Evolutionary conservation across 2,797 vertebrate species (phyloP), one percentile per base, ranked within the genome.

Genomic region (Semaprochilodus insignis): DNA sequence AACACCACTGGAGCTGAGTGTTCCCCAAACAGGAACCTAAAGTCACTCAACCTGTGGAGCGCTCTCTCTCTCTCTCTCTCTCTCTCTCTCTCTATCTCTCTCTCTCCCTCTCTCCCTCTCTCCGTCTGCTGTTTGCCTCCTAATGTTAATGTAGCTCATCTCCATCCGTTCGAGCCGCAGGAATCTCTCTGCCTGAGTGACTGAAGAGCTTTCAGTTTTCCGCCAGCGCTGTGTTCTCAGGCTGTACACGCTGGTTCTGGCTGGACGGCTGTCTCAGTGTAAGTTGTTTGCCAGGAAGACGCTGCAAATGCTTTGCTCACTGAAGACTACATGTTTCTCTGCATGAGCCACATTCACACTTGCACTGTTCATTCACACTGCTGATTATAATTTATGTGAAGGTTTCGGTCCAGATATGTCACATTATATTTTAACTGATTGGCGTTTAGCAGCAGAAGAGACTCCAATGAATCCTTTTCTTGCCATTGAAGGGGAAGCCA

Each of bases 61-160:
- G 31, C 74, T 40, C 78, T 59, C 19, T 51, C 73, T 48, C 77
- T 77, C 77, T 65, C 52, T 75, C 63, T 57, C 63, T 70, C 27
- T 83, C 73, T 69, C 70, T 70, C 73, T 75, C 76, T 70, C 60
- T 62, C 57, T 80, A 40, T 40, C 74, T 40, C 78, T 59, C 19
- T 51, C 73, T 48, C 77, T 77, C 77, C 52, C 78, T 59, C 19
- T 51, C 73, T 48, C 77, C 74, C 77, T 65, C 52, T 74, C 77
- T 72, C 63, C 27, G 54, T 62, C 27, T 63, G 44, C 36, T 83
- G 83, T 86, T 88, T 86, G 78, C 66, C 76, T 86, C 66, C 78
- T 69, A n/a, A 80, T 17, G 83, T 86, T 88, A 88, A 86, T 88
- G 87, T 85, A 88, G 87, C 87, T 86, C 72, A 88, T 88, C 83